Evolutionary conservation across 2,113 vertebrate species (phyloP).

Genomic region (Eptatretus burgeri): DNA sequence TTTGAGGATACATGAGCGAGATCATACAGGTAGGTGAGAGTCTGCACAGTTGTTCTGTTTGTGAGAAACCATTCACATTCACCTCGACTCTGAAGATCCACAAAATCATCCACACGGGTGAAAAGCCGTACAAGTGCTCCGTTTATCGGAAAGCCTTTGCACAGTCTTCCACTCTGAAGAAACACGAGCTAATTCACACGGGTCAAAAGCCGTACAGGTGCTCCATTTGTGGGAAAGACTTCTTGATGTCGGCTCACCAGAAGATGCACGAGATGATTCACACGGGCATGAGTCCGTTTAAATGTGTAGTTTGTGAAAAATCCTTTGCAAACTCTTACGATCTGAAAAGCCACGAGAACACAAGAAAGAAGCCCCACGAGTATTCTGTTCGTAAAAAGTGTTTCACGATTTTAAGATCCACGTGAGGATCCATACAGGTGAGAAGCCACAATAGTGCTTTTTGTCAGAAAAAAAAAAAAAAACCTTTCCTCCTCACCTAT

Average conservation of each 20-base stretch:
- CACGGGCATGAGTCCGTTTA: background rate
- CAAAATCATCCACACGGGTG: background rate
- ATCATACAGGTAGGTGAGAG: background rate
- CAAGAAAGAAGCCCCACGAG: background rate
- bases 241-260: background rate
- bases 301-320: background rate
- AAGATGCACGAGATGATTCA: background rate
- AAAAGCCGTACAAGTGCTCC: slow-evolving; percentile 4
- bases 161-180: background rate
- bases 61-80: background rate
- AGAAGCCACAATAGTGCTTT: background rate
- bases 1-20: background rate
- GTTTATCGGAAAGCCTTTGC: background rate
- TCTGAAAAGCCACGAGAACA: background rate
- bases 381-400: background rate
- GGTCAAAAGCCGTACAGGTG: background rate
- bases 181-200: slow-evolving; percentile 1
- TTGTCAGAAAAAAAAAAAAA: too few relatives aligned
- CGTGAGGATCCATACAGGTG: background rate
- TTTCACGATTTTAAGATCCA: background rate
- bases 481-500: too few relatives aligned
- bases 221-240: background rate
- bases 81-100: background rate
- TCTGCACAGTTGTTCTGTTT: background rate
- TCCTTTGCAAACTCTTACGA: background rate